Evolutionary conservation across 2,888 invertebrate genomes (phyloP), one percentile per base, ranked within the genome.

Genomic region (Rugalucina vietnamica): DNA sequence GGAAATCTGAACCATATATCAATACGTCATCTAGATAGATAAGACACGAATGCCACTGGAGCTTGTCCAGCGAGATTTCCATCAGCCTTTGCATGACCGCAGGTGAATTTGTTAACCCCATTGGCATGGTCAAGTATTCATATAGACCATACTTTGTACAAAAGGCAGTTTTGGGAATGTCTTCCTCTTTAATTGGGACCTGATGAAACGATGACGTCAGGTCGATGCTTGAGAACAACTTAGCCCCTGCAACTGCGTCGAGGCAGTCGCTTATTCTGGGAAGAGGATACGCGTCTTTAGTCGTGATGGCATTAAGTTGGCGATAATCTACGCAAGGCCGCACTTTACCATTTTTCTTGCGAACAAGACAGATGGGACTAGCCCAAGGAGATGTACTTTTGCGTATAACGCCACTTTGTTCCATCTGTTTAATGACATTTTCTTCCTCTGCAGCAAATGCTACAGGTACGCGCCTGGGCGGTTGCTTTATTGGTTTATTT

Each of bases 141-240:
- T 72, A 88, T 0, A 86, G 71, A 8, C 86, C 84, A 75, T 80
- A 81, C 37, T 81, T 82, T n/a, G 82, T 86, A n/a, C 65, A 54
- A 60, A 86, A 86, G 10, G 70, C 70, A 24, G 70, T 70, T 29
- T 27, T n/a, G n/a, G 60, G 27, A 14, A 60, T 27, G 27, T 60
- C 60, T 2, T 8, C 1, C 29, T 60, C 60, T n/a, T n/a, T 27
- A 3, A 60, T 29, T 27, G 60, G 60, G 24, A 60, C 29, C 60
- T 60, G 60, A 14, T 27, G 29, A 27, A 29, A 60, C 10, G 27
- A 24, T 8, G 29, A 60, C 14, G 27, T n/a, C 5, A 60, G n/a
- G 24, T 60, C 60, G 3, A 60, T 29, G 4, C 24, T 10, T 12
- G 27, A 27, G 27, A 60, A 60, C 27, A 60, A 5, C n/a, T 14